Conservation (phyloP, 2,113 vertebrate species). For the Chloroceryle aenea region DNA sequence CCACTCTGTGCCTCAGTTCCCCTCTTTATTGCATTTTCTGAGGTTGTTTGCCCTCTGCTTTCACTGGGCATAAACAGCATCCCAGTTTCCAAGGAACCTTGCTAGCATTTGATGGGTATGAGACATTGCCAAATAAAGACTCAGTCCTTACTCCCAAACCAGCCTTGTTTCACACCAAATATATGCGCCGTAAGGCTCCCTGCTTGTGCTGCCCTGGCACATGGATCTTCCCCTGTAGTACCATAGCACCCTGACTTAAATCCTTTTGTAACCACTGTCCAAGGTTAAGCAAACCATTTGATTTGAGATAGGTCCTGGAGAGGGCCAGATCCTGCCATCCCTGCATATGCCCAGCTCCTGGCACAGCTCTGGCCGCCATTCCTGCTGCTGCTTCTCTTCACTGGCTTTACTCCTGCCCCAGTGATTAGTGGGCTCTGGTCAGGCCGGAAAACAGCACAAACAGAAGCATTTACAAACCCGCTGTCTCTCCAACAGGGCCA, state of each 20-base stretch:
- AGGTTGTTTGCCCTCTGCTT: not conserved
- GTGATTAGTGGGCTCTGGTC: slow-evolving; percentile 36
- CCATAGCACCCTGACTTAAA: not conserved
- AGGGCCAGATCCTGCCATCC: not conserved
- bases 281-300: not conserved
- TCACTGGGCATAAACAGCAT: not conserved
- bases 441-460: slow-evolving; percentile 13
- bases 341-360: not conserved
- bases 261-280: not conserved
- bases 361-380: accelerated
- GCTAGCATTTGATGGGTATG: not conserved
- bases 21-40: not conserved
- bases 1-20: not conserved
- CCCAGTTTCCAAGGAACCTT: not conserved
- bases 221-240: accelerated
- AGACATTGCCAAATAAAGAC: not conserved
- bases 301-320: not conserved
- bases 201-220: not conserved
- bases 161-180: not conserved
- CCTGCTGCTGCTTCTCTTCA: not conserved
- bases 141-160: not conserved
- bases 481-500: slow-evolving; percentile 31
- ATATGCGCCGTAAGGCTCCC: not conserved
- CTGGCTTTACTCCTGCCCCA: not conserved
- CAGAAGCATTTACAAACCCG: slow-evolving; percentile 35